Conservation (phyloP, 1,140 invertebrate genomes). For the Stegodyphus dumicola region DNA sequence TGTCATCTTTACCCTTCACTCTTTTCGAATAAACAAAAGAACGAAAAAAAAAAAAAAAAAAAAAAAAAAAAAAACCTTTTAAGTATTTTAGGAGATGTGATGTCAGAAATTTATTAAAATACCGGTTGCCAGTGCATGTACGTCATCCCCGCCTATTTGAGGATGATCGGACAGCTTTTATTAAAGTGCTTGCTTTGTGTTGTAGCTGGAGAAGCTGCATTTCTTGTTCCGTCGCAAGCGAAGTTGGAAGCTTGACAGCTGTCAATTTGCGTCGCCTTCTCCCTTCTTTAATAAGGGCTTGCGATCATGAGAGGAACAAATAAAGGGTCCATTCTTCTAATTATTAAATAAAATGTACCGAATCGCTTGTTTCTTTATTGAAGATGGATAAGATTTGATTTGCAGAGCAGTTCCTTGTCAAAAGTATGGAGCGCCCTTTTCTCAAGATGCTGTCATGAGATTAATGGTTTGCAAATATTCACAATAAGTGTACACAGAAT, state of each 20-base stretch:
- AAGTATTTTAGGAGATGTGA: no score
- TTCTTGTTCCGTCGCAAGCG: conserved; percentile 23
- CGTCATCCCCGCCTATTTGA: neutral
- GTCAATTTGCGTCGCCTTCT: conserved; percentile 30
- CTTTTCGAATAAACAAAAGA: no score
- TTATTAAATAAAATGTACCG: conserved; percentile 56
- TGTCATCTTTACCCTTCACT: no score
- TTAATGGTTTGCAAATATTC: conserved; percentile 53
- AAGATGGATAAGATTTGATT: conserved; percentile 54
- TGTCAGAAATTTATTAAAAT: conserved; percentile 18
- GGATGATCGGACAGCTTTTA: conserved; percentile 21
- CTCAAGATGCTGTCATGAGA: conserved; percentile 27
- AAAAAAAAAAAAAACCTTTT: no score
- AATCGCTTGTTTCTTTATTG: conserved; percentile 39
- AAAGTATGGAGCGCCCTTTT: conserved; percentile 15
- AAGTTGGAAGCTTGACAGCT: conserved; percentile 29
- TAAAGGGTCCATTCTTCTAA: conserved; percentile 33
- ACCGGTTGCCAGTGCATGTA: conserved; percentile 33
- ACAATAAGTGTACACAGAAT: conserved; percentile 29
- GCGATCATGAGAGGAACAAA: conserved; percentile 15
- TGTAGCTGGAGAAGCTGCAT: neutral
- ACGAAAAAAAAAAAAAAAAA: no score
- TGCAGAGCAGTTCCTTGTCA: conserved; percentile 21
- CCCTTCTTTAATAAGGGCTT: conserved; percentile 44
- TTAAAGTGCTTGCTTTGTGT: conserved; percentile 35